Conservation (phyloP, 2,797 vertebrate genomes). For the Lophotriccus pileatus region DNA sequence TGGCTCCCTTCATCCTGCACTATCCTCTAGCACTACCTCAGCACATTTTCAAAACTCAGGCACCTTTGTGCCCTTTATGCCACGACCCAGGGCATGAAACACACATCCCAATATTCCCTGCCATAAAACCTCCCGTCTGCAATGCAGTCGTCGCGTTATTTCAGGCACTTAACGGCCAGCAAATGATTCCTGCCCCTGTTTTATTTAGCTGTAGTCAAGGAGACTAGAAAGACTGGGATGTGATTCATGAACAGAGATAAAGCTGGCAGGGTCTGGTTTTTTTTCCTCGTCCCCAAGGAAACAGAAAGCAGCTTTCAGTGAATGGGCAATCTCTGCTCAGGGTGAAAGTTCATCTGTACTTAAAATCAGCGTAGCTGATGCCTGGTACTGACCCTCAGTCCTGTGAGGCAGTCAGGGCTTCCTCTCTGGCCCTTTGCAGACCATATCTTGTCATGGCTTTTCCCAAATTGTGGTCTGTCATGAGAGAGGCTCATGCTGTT, state of each 20-base stretch:
- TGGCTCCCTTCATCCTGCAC: neutral
- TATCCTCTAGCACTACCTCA: neutral
- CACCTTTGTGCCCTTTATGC: neutral
- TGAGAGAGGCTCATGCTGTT: neutral
- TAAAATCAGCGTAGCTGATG: neutral
- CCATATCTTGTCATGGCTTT: neutral
- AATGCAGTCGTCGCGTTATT: neutral
- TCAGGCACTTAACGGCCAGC: neutral
- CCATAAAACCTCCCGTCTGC: neutral
- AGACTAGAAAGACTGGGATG: slow-evolving; percentile 10
- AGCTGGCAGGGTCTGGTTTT: slow-evolving; percentile 30
- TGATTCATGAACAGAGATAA: slow-evolving; percentile 45
- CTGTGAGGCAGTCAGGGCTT: neutral
- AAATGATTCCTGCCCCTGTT: slow-evolving; percentile 22
- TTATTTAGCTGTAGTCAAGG: slow-evolving; percentile 66
- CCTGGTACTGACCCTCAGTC: neutral
- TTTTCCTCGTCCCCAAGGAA: neutral
- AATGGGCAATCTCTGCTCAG: slow-evolving; percentile 26
- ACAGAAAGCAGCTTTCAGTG: slow-evolving; percentile 25
- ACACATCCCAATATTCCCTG: neutral
- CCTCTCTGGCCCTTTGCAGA: neutral
- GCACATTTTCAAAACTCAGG: fast-evolving
- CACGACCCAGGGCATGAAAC: neutral
- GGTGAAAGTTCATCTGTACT: neutral
- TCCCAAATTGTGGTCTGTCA: fast-evolving